These are phyloP conservation scores for Pygmarrhopalites habei DNA, from an alignment of 1,140 invertebrate species.

Conservation along the genomic window DNA sequence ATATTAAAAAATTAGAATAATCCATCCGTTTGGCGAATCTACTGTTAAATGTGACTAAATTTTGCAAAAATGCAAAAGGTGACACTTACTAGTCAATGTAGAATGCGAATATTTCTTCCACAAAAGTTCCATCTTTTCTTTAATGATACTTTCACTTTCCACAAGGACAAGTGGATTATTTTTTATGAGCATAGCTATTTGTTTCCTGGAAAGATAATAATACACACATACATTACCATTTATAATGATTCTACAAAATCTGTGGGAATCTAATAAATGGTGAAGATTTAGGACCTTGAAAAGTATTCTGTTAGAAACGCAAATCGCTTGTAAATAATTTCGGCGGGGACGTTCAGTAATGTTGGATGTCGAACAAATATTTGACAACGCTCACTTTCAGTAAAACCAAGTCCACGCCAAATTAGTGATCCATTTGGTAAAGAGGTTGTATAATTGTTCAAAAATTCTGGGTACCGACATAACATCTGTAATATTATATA, in stretches of 20 bases:
- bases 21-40: too few species aligned
- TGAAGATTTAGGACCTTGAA: too few species aligned
- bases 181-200: constrained; percentile 13
- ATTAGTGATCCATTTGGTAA: neutral
- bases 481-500: constrained; percentile 22
- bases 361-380: constrained; percentile 18
- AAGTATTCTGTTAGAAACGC: too few species aligned
- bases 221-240: too few species aligned
- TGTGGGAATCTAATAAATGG: too few species aligned
- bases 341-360: constrained; percentile 3
- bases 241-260: too few species aligned
- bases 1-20: too few species aligned
- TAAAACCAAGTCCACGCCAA: constrained; percentile 19
- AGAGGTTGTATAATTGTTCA: neutral
- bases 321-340: constrained; percentile 9
- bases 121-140: constrained; percentile 28
- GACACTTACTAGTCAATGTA: constrained; percentile 8
- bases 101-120: constrained; percentile 24
- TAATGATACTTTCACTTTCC: constrained; percentile 12
- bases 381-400: neutral
- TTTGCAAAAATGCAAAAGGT: too few species aligned
- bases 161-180: constrained; percentile 12
- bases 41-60: too few species aligned
- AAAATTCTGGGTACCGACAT: constrained; percentile 17
- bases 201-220: constrained; percentile 24